Base-by-base conservation (phyloP, 2,888 invertebrate genomes). In the Leptinotarsa haldemani region DNA sequence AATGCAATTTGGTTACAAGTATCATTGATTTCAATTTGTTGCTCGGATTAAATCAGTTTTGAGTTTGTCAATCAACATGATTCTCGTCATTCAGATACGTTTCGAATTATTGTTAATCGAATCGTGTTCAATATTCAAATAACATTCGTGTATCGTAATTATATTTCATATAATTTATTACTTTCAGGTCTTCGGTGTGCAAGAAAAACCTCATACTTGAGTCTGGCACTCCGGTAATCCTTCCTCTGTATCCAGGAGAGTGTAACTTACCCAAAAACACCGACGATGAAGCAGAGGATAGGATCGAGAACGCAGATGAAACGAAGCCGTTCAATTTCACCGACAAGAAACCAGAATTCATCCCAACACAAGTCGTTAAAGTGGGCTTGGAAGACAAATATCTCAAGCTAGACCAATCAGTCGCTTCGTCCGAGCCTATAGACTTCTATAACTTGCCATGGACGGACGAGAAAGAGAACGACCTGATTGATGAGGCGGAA, bases 241-340 rank as follows among this genome's bases (percentile, higher is more conserved):
- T 96, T 77, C 93, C 93, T 1, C 89, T 97, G 2, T 92, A 93
- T 82, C 91, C 94, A 0, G 95, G 95, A 3, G 92, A 95, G 80
- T 97, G 96, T 84, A 91, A 92, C 84, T 87, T 93, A 77, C 91
- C 92, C 66, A 88, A 89, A 82, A 91, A 91, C 16, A 40, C 69
- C 16, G 68, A 79, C 30, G 75, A 81, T 25, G 74, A 80, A 53
- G 76, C 81, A 65, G 77, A 78, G 20, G 79, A 78, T 64, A 79
- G 79, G 58, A 71, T 80, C 9, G 75, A 79, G 20, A 70, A 73
- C 12, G 63, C 63, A n/a, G 78, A 80, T 53, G 76, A 77, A 2
- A 65, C 75, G 46, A 74, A 74, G 69, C 71, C 52, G 56, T 53
- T 30, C 30, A 73, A 70, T 25, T 58, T 69, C 18, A 71, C 71